Evolutionary conservation across 2,888 invertebrate genomes (phyloP).

Genomic region (Xanthia icteritia): DNA sequence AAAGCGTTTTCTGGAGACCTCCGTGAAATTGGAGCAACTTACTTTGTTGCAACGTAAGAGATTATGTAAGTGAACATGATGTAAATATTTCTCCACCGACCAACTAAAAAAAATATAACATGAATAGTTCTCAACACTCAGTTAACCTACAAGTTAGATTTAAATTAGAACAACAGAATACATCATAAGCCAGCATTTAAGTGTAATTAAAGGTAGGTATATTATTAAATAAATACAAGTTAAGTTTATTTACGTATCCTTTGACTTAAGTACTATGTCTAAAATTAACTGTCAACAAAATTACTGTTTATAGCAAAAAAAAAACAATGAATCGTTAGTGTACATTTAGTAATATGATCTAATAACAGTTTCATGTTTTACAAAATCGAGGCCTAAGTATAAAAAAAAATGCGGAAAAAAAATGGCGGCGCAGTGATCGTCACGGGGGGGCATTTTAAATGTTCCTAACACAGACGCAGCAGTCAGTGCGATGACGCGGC

Average conservation of each 20-base stretch:
- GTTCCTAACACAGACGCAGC: constrained; percentile 89
- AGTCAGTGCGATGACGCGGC: constrained; percentile 87
- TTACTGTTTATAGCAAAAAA: neutral
- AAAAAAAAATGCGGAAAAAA: constrained; percentile 76
- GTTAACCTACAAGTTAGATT: neutral
- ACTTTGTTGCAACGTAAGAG: too few relatives aligned
- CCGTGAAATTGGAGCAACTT: neutral
- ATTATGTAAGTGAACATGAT: constrained; percentile 17
- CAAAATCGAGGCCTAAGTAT: constrained; percentile 61
- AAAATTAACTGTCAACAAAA: neutral
- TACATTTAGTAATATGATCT: neutral
- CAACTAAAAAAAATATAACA: too few relatives aligned
- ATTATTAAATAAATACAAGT: neutral
- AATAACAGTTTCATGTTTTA: constrained; percentile 3
- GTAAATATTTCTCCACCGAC: neutral
- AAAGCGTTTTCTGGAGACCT: neutral
- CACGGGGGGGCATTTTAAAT: constrained; percentile 89
- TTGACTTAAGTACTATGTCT: too few relatives aligned
- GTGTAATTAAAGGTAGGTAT: neutral
- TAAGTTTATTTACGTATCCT: neutral
- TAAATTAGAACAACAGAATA: neutral
- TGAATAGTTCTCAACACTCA: neutral
- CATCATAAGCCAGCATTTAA: neutral
- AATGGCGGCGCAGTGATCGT: constrained; percentile 87
- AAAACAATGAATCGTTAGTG: neutral